Evolutionary conservation across 2,888 invertebrate genomes (phyloP).

Genomic region (Tenthredo amoena): DNA sequence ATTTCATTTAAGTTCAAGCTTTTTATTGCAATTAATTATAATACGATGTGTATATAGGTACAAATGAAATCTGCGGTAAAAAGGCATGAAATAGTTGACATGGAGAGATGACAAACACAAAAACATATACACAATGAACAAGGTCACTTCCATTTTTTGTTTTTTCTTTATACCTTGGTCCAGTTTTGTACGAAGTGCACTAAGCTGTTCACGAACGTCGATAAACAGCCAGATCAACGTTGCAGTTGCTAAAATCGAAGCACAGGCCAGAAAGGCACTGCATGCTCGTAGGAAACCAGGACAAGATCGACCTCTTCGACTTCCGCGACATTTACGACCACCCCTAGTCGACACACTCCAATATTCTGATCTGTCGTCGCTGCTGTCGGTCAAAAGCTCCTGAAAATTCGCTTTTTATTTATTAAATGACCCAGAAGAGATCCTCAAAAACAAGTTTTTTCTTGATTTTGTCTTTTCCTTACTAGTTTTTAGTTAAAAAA

Average conservation of each 20-base stretch:
- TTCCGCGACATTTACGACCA: slow-evolving; percentile 69
- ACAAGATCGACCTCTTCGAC: slow-evolving; percentile 74
- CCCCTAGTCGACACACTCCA: slow-evolving; percentile 71
- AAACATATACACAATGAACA: background rate
- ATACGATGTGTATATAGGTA: slow-evolving; percentile 1
- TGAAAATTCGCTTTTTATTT: slow-evolving; percentile 71
- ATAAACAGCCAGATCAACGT: slow-evolving; percentile 85
- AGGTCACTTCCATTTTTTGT: background rate
- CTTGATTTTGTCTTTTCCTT: background rate
- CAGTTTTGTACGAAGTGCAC: slow-evolving; percentile 83
- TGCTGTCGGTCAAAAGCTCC: slow-evolving; percentile 84
- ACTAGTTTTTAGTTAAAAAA: background rate
- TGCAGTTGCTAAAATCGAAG: slow-evolving; percentile 83
- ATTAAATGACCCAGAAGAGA: background rate
- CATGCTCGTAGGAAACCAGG: slow-evolving; percentile 82
- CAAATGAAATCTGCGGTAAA: background rate
- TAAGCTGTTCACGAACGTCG: slow-evolving; percentile 84
- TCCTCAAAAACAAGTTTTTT: background rate
- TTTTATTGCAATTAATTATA: slow-evolving; percentile 22
- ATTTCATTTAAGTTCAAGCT: background rate
- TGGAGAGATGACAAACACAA: background rate
- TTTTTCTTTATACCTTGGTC: slow-evolving; percentile 81
- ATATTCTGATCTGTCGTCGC: slow-evolving; percentile 82
- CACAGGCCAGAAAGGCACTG: slow-evolving; percentile 82
- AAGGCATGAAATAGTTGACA: background rate